A percentile compares a stretch with the other conserved stretches of the same genome.
phyloP scores from a whole-genome alignment of 2,113 vertebrate genomes.

The Protomyctophum bolini region DNA sequence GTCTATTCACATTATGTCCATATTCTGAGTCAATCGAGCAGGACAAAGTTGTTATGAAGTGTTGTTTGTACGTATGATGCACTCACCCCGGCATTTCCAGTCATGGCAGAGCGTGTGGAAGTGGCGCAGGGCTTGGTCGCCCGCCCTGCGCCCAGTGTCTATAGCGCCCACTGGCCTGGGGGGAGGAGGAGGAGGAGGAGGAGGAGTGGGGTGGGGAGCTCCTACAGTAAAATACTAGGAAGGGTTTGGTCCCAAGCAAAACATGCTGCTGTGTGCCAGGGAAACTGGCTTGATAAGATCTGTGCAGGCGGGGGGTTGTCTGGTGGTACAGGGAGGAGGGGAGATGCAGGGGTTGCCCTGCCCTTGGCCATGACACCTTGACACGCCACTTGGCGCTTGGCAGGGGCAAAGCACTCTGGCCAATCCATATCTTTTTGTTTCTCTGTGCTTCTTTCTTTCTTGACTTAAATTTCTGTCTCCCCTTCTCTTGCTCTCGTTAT shows the following conservation, averaged over 20 bases:
- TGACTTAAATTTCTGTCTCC: no score
- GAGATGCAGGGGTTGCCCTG: neutral
- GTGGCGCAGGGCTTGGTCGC: constrained; percentile 50
- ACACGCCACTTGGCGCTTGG: no score
- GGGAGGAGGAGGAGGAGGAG: no score
- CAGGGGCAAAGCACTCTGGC: neutral
- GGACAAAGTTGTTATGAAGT: constrained; percentile 11
- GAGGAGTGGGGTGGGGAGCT: constrained; percentile 32
- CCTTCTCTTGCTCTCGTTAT: no score
- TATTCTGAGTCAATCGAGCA: constrained; percentile 2
- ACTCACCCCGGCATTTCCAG: constrained; percentile 56
- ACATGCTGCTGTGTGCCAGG: constrained; percentile 77
- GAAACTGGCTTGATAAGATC: constrained; percentile 82
- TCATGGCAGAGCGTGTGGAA: constrained; percentile 35
- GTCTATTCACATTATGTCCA: neutral
- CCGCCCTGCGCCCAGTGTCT: constrained; percentile 43
- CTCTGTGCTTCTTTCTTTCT: neutral
- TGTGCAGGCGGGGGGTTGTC: constrained; percentile 21
- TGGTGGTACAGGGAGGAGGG: constrained; percentile 13
- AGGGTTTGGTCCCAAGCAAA: constrained; percentile 89
- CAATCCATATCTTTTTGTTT: neutral
- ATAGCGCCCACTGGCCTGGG: constrained; percentile 2
- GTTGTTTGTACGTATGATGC: constrained; percentile 29
- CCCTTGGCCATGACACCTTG: no score
- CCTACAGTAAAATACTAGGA: constrained; percentile 88